phyloP scores from a whole-genome alignment of 2,113 vertebrate genomes.

The Hiodon tergisus region DNA sequence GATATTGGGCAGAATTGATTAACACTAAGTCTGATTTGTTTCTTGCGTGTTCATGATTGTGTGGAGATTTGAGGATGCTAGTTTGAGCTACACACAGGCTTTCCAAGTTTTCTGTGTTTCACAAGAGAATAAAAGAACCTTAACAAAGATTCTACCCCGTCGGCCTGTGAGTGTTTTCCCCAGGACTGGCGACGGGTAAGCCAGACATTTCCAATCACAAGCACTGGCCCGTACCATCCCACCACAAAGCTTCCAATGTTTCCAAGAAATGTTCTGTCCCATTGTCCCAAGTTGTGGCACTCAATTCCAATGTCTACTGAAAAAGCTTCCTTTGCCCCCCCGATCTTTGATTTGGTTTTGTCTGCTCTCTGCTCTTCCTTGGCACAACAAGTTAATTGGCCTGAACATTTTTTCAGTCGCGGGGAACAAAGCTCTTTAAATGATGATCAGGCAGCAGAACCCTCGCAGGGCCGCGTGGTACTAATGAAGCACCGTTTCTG shows the following conservation, averaged over 20 bases:
- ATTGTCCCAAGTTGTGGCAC: too few relatives aligned
- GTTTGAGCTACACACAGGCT: too few relatives aligned
- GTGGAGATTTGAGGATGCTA: too few relatives aligned
- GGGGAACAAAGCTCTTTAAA: conserved; percentile 39
- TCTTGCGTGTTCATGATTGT: neutral
- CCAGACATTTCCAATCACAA: conserved; percentile 33
- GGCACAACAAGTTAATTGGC: neutral
- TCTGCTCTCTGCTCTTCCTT: too few relatives aligned
- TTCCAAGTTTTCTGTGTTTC: too few relatives aligned
- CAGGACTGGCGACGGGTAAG: conserved; percentile 32
- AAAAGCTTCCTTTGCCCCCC: neutral
- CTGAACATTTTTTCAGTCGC: neutral
- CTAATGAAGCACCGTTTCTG: conserved; percentile 44
- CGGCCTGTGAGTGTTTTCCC: conserved; percentile 24
- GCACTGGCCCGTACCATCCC: conserved; percentile 9
- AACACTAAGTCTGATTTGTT: neutral
- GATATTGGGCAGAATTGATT: neutral
- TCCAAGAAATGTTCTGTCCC: neutral
- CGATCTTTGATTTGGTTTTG: neutral
- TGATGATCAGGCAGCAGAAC: conserved; percentile 32
- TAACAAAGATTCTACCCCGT: neutral
- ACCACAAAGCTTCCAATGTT: too few relatives aligned
- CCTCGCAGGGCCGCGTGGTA: conserved; percentile 35
- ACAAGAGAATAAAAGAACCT: too few relatives aligned
- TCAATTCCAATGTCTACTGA: neutral